A percentile compares a stretch with the other conserved stretches of the same genome.
Conservation (phyloP, 2,113 vertebrate genomes). For the Perognathus longimembris region DNA sequence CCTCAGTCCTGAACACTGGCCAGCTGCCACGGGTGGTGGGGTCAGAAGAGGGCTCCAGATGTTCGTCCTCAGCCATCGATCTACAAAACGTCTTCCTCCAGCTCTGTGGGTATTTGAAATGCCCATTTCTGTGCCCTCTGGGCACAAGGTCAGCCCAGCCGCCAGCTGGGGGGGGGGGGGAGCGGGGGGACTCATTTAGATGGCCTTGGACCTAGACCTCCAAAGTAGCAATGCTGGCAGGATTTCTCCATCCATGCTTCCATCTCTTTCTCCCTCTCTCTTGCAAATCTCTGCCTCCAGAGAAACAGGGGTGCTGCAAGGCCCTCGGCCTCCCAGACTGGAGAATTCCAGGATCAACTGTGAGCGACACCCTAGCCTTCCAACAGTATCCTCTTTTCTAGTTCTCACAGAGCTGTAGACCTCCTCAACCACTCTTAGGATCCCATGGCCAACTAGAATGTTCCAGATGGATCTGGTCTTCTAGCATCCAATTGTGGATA, state of each 20-base stretch:
- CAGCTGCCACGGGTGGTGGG: not conserved
- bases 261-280: not conserved
- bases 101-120: not conserved
- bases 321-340: not conserved
- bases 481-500: not conserved
- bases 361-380: not conserved
- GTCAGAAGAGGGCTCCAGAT: not conserved
- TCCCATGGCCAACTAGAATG: not conserved
- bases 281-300: constrained; percentile 2
- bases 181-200: not conserved
- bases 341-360: not conserved
- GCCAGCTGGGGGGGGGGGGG: not conserved
- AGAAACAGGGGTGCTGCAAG: not conserved
- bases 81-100: not conserved
- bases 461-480: not conserved
- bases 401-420: constrained; percentile 3
- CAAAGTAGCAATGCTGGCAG: not conserved
- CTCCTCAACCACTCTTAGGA: not conserved
- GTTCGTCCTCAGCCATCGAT: not conserved
- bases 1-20: not conserved
- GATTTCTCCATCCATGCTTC: not conserved
- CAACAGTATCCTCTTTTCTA: not conserved
- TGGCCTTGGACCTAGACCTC: not conserved
- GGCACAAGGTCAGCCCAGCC: not conserved
- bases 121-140: not conserved